Evolutionary conservation across 2,113 vertebrate species (phyloP).

Genomic region (Haemorhous mexicanus): DNA sequence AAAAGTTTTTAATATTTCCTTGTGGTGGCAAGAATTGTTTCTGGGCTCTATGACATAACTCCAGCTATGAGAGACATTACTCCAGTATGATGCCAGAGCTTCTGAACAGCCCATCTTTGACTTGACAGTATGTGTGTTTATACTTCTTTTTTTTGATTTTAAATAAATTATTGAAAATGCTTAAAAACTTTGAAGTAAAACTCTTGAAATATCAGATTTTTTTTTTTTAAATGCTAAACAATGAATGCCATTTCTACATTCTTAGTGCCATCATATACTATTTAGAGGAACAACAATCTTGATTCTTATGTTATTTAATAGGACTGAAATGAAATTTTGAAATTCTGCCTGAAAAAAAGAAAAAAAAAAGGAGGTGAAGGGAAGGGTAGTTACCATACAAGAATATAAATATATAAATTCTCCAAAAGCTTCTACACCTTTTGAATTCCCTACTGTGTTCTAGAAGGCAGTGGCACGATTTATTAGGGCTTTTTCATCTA

Average conservation of each 20-base stretch:
- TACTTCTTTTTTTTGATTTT: neutral
- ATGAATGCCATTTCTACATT: neutral
- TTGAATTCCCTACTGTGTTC: neutral
- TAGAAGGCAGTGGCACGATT: neutral
- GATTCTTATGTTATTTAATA: neutral
- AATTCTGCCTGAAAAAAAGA: neutral
- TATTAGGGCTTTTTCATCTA: neutral
- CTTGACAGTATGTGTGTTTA: neutral
- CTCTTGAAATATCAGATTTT: neutral
- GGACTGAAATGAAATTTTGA: neutral
- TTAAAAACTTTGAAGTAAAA: neutral
- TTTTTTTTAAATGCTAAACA: neutral
- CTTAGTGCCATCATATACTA: neutral
- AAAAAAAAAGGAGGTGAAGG: neutral
- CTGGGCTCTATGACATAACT: neutral
- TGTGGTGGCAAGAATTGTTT: neutral
- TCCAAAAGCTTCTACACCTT: neutral
- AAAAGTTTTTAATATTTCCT: neutral
- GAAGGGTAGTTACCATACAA: neutral
- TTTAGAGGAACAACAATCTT: neutral
- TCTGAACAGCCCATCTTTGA: neutral
- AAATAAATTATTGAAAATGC: neutral
- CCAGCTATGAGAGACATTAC: neutral
- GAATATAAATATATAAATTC: neutral
- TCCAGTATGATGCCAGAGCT: neutral